These are phyloP conservation scores for Apolygus lucorum DNA, from an alignment of 1,140 invertebrate genomes.

Conservation along the genomic window DNA sequence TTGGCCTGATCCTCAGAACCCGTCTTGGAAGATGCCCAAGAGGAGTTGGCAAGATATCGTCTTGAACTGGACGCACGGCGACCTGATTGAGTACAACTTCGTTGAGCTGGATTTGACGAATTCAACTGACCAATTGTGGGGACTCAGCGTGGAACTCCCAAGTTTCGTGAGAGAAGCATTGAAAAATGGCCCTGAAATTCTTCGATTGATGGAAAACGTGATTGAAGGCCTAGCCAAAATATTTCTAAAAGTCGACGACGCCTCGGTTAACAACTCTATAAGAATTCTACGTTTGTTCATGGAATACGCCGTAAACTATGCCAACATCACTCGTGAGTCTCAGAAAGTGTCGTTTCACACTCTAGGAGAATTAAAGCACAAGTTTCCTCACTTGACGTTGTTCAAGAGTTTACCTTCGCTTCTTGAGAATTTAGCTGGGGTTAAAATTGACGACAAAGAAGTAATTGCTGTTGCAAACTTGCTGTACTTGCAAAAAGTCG, in stretches of 20 bases:
- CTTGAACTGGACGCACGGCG: background rate
- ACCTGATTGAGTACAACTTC: background rate
- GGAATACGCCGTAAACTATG: background rate
- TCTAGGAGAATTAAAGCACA: background rate
- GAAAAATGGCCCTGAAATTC: background rate
- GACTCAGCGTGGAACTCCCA: background rate
- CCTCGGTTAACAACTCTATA: background rate
- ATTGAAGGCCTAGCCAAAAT: background rate
- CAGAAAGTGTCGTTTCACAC: background rate
- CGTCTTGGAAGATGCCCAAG: background rate
- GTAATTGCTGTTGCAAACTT: background rate
- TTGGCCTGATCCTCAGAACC: background rate
- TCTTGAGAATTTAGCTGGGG: background rate
- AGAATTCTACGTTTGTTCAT: background rate
- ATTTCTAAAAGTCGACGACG: background rate
- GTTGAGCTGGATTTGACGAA: background rate
- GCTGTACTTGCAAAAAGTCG: background rate
- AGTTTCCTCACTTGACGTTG: background rate
- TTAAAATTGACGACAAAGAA: background rate
- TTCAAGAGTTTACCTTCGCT: background rate
- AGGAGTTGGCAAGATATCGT: background rate
- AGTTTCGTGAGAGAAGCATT: background rate
- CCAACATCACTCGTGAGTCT: background rate
- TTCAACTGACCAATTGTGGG: background rate
- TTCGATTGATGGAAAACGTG: background rate